Evolutionary conservation across 2,797 vertebrate species (phyloP).

Genomic region (Crocidura indochinensis): DNA sequence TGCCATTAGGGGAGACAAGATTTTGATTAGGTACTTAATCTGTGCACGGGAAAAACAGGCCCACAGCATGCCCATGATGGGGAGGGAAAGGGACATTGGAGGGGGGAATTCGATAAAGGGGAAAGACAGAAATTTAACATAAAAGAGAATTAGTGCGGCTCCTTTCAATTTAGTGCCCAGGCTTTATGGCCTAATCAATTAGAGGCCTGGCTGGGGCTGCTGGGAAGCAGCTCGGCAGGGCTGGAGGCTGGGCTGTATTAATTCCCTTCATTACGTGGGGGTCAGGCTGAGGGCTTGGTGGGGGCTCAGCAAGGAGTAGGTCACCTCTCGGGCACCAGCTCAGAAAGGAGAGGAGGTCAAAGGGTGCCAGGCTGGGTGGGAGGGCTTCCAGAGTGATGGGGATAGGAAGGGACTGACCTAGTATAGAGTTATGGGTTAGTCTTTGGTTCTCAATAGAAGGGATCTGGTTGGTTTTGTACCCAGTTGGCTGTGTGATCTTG

Average conservation of each 20-base stretch:
- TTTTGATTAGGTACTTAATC: conserved; percentile 99
- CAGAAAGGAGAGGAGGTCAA: conserved; percentile 58
- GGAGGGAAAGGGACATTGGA: conserved; percentile 91
- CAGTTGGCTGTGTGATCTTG: conserved; percentile 57
- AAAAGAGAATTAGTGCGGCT: conserved; percentile 94
- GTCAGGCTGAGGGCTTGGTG: conserved; percentile 90
- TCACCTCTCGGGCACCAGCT: conserved; percentile 83
- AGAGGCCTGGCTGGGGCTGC: conserved; percentile 91
- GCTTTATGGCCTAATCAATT: conserved; percentile 94
- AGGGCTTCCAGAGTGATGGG: background rate
- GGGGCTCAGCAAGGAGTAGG: conserved; percentile 87
- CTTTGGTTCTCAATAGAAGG: background rate
- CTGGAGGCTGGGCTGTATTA: conserved; percentile 92
- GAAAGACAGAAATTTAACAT: conserved; percentile 94
- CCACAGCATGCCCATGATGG: conserved; percentile 91
- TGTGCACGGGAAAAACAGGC: conserved; percentile 93
- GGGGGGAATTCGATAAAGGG: conserved; percentile 92
- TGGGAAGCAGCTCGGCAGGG: conserved; percentile 90
- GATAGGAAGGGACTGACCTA: background rate
- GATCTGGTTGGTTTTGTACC: background rate
- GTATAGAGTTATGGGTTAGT: background rate
- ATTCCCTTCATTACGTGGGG: conserved; percentile 92
- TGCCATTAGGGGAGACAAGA: conserved; percentile 96
- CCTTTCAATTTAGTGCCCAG: conserved; percentile 93
- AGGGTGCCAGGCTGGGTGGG: conserved; percentile 30